Conservation (phyloP, 2,888 invertebrate species). For the Phania funesta region DNA sequence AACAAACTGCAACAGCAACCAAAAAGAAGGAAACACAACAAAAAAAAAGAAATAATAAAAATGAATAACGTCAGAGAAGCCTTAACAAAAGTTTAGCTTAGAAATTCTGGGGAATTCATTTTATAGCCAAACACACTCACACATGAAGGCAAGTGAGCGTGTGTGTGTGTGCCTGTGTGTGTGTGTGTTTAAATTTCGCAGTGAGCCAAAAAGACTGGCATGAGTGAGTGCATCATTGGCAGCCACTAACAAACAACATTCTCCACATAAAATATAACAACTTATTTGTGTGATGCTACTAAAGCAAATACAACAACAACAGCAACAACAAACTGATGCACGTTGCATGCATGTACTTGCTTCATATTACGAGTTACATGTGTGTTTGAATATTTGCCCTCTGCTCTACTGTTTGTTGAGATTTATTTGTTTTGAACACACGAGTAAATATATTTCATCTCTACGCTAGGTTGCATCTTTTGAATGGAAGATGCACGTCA, state of each 20-base stretch:
- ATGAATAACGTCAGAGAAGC: conserved; percentile 48
- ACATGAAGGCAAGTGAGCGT: neutral
- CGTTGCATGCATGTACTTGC: neutral
- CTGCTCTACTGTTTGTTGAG: conserved; percentile 6
- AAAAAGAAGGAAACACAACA: neutral
- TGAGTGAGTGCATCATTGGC: conserved; percentile 65
- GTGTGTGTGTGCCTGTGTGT: neutral
- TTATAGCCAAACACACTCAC: neutral
- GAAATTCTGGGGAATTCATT: conserved; percentile 33
- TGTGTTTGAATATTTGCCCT: neutral
- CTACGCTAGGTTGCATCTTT: conserved; percentile 64
- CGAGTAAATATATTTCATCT: conserved; percentile 55
- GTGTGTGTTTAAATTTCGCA: conserved; percentile 30
- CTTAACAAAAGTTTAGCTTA: conserved; percentile 58
- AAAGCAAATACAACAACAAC: neutral
- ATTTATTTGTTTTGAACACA: conserved; percentile 45
- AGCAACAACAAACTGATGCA: neutral
- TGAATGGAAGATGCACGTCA: conserved; percentile 63
- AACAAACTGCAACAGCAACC: conserved; percentile 12
- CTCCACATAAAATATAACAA: conserved; percentile 55
- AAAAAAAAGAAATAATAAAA: conserved; percentile 21
- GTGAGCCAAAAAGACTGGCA: conserved; percentile 47
- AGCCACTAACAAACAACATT: conserved; percentile 62
- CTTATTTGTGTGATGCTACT: conserved; percentile 42
- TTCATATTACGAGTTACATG: neutral